Conservation (phyloP, 2,797 vertebrate species). For the Rhinatrema bivittatum region DNA sequence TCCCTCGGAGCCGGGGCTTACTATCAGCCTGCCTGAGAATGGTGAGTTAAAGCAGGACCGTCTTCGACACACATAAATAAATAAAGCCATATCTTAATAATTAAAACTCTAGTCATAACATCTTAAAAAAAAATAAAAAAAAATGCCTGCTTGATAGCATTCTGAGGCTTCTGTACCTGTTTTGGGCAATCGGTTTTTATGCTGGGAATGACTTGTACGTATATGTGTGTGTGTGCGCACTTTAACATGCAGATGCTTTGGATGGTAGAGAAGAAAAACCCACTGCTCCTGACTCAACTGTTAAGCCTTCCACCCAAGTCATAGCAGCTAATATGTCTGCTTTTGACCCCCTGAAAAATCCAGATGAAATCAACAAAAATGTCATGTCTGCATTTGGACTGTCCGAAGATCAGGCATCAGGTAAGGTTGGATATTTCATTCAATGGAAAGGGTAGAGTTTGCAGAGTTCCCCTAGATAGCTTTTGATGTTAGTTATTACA, state of each 20-base stretch:
- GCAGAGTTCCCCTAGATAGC: no score
- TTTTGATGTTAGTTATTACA: no score
- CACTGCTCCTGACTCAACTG: conserved; percentile 68
- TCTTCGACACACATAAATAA: no score
- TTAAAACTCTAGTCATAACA: no score
- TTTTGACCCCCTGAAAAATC: conserved; percentile 96
- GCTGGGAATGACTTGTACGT: no score
- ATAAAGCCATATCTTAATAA: no score
- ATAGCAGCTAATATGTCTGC: conserved; percentile 98
- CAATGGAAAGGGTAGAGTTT: conserved; percentile 3
- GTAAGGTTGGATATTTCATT: conserved; percentile 46
- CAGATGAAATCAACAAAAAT: conserved; percentile 97
- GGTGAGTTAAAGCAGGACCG: no score
- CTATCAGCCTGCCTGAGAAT: conserved; percentile 68
- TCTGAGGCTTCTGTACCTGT: no score
- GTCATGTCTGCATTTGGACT: conserved; percentile 96
- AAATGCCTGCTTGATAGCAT: no score
- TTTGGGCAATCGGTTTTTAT: no score
- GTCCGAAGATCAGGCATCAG: conserved; percentile 85
- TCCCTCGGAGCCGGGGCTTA: conserved; percentile 75
- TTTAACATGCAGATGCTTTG: conserved; percentile 59
- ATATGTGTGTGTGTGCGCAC: no score
- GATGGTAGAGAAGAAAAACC: conserved; percentile 84
- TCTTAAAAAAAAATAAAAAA: no score
- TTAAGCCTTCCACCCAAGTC: conserved; percentile 84